These are phyloP conservation scores for Papilio protenor DNA, from an alignment of 2,888 invertebrate genomes.

Conservation along the genomic window DNA sequence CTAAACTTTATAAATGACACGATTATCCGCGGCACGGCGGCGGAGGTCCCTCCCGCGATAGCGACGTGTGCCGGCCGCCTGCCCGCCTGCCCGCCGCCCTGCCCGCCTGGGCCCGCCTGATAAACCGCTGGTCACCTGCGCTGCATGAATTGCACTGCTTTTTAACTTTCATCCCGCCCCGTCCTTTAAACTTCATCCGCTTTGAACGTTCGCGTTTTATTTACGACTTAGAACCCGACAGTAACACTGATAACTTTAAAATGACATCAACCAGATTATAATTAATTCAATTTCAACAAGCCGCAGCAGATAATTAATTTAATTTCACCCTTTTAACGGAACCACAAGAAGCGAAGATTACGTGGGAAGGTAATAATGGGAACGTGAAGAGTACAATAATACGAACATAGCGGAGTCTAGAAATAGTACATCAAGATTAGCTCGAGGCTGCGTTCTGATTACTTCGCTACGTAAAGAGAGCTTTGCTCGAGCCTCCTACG, in stretches of 20 bases:
- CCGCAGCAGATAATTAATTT: slow-evolving; percentile 31
- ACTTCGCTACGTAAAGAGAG: slow-evolving; percentile 71
- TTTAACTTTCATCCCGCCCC: slow-evolving; percentile 81
- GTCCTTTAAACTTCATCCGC: slow-evolving; percentile 80
- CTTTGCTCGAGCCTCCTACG: slow-evolving; percentile 63
- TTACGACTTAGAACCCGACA: slow-evolving; percentile 78
- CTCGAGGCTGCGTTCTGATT: slow-evolving; percentile 78
- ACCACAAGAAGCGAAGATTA: slow-evolving; percentile 34
- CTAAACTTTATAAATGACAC: slow-evolving; percentile 85
- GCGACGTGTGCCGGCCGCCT: slow-evolving; percentile 58
- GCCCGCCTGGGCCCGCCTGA: slow-evolving; percentile 64
- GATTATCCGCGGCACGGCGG: slow-evolving; percentile 77
- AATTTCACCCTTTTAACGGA: slow-evolving; percentile 26
- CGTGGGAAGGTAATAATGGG: slow-evolving; percentile 55
- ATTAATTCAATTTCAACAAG: slow-evolving; percentile 28
- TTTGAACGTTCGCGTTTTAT: slow-evolving; percentile 75
- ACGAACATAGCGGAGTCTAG: slow-evolving; percentile 63
- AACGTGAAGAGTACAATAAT: slow-evolving; percentile 71
- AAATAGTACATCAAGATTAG: slow-evolving; percentile 78
- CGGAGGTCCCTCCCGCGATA: slow-evolving; percentile 68
- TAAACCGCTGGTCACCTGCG: slow-evolving; percentile 82
- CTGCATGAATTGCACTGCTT: slow-evolving; percentile 82
- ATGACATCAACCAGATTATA: slow-evolving; percentile 8
- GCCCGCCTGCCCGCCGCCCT: slow-evolving; percentile 58
- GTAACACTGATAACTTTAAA: slow-evolving; percentile 56